These are phyloP conservation scores for Pristiophorus japonicus DNA, from an alignment of 2,113 vertebrate species.

Conservation along the genomic window DNA sequence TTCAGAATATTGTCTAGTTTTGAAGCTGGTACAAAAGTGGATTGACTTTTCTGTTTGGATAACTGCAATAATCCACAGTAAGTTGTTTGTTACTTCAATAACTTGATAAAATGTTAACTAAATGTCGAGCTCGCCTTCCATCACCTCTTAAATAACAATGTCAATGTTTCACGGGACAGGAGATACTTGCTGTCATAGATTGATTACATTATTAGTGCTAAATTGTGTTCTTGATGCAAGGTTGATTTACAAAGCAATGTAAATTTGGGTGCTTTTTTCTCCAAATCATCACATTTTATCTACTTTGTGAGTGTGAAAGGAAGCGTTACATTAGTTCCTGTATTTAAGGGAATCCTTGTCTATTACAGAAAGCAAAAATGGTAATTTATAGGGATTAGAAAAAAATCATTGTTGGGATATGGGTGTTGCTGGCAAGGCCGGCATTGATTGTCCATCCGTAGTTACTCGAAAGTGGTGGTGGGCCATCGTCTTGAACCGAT, in stretches of 20 bases:
- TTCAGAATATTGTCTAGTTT: not conserved
- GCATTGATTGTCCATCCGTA: too few species aligned
- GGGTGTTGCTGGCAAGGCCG: too few species aligned
- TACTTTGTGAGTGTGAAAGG: not conserved
- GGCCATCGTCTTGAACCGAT: too few species aligned
- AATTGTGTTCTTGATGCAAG: not conserved
- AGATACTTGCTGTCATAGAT: not conserved
- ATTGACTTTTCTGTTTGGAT: not conserved
- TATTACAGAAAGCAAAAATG: too few species aligned
- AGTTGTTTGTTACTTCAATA: not conserved
- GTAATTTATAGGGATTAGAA: too few species aligned
- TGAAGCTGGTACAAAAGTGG: not conserved
- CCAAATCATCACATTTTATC: too few species aligned
- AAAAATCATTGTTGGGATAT: too few species aligned
- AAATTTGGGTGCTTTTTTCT: too few species aligned
- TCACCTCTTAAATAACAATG: not conserved
- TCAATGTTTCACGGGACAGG: not conserved
- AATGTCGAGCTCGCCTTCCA: too few species aligned
- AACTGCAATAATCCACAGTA: not conserved
- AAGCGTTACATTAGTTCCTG: not conserved
- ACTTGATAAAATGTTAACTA: not conserved
- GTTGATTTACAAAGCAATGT: not conserved
- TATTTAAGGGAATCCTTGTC: not conserved
- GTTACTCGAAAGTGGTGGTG: too few species aligned
- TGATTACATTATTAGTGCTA: not conserved